phyloP scores from a whole-genome alignment of 2,113 vertebrate species.

The Noctilio leporinus region DNA sequence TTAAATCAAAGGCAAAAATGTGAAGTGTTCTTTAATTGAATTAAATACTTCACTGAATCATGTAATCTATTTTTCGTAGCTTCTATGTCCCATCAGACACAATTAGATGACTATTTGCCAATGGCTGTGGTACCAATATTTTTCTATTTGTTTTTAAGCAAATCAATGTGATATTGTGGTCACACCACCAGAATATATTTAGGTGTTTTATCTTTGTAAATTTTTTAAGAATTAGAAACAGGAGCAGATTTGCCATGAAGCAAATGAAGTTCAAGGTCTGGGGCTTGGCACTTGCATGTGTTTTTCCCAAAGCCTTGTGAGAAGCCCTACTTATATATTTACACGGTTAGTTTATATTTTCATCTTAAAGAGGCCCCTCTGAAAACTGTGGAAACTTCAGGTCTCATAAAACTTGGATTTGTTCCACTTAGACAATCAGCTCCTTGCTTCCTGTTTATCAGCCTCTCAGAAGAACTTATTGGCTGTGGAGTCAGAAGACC shows the following conservation, averaged over 20 bases:
- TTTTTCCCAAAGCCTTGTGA: background rate
- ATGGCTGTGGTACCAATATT: background rate
- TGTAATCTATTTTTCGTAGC: conserved; percentile 2
- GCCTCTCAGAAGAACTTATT: background rate
- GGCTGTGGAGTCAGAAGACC: background rate
- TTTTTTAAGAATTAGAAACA: conserved; percentile 23
- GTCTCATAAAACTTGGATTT: background rate
- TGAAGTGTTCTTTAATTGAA: background rate
- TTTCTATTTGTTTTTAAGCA: conserved; percentile 5
- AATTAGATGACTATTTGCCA: background rate
- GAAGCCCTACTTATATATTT: background rate
- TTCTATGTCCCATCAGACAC: background rate
- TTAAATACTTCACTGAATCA: background rate
- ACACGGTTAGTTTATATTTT: background rate
- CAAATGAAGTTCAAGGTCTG: background rate
- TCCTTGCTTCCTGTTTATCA: background rate
- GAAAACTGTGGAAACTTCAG: background rate
- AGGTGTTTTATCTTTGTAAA: background rate
- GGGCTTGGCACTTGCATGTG: background rate
- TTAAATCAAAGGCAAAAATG: background rate
- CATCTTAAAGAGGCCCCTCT: background rate
- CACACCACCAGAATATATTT: background rate
- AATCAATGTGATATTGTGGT: background rate
- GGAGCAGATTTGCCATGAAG: background rate
- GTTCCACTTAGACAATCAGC: background rate